A percentile compares a stretch with the other conserved stretches of the same genome.
phyloP scores from a whole-genome alignment of 2,113 vertebrate genomes.

The Colius striatus region DNA sequence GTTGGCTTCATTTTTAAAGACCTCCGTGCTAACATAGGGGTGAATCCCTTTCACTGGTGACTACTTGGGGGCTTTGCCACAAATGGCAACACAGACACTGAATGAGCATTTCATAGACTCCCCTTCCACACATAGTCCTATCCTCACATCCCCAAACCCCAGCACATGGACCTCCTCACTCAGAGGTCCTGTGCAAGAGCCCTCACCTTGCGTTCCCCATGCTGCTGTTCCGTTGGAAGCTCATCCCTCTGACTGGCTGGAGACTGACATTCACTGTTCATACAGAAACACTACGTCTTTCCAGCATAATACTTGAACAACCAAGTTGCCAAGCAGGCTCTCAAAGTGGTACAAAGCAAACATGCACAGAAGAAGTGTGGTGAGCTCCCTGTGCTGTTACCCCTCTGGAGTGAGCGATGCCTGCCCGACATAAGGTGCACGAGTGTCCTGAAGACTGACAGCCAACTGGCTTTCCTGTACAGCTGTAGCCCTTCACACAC shows the following conservation, averaged over 20 bases:
- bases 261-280: background rate
- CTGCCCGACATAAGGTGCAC: background rate
- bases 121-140: background rate
- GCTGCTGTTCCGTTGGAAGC: accelerated
- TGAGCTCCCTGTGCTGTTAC: background rate
- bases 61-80: background rate
- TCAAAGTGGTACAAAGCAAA: background rate
- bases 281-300: background rate
- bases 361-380: background rate
- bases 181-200: background rate
- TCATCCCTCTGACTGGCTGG: background rate
- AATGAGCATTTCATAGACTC: background rate
- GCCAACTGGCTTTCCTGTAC: background rate
- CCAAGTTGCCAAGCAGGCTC: background rate
- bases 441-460: background rate
- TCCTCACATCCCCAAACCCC: background rate
- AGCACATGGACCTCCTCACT: background rate
- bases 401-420: background rate
- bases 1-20: background rate
- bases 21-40: background rate
- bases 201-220: background rate
- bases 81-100: background rate
- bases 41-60: background rate
- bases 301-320: background rate
- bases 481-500: background rate